Evolutionary conservation across 2,797 vertebrate species (phyloP).

Genomic region (Crenichthys baileyi): DNA sequence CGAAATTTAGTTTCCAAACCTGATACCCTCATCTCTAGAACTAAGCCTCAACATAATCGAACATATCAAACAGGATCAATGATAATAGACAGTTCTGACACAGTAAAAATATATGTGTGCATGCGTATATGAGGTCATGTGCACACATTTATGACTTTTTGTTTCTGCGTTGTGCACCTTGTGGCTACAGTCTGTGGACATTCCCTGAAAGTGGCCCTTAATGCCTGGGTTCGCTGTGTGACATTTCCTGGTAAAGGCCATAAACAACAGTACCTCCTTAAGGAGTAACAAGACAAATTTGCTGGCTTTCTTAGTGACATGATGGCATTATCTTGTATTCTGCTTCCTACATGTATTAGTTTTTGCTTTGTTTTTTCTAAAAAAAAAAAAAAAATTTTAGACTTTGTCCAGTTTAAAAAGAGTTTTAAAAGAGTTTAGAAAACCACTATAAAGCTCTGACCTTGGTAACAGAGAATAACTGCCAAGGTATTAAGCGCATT

Average conservation of each 20-base stretch:
- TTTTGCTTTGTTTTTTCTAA: conserved; percentile 10
- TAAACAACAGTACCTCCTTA: conserved; percentile 66
- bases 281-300: conserved; percentile 42
- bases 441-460: conserved; percentile 29
- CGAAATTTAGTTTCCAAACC: not conserved
- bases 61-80: not conserved
- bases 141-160: conserved; percentile 1
- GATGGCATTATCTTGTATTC: conserved; percentile 25
- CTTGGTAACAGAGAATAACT: conserved; percentile 29
- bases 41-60: not conserved
- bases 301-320: conserved; percentile 32
- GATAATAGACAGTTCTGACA: not conserved
- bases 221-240: conserved; percentile 62
- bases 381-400: conserved; percentile 12
- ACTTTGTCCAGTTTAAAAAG: conserved; percentile 18
- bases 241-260: conserved; percentile 77
- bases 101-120: not conserved
- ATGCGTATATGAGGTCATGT: not conserved
- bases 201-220: conserved; percentile 51
- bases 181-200: conserved; percentile 36
- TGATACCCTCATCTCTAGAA: not conserved
- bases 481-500: conserved; percentile 34
- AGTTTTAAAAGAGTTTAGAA: conserved; percentile 7
- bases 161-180: conserved; percentile 11
- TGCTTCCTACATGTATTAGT: conserved; percentile 23